Conservation (phyloP, 2,113 vertebrate species). For the Rafetus swinhoei region DNA sequence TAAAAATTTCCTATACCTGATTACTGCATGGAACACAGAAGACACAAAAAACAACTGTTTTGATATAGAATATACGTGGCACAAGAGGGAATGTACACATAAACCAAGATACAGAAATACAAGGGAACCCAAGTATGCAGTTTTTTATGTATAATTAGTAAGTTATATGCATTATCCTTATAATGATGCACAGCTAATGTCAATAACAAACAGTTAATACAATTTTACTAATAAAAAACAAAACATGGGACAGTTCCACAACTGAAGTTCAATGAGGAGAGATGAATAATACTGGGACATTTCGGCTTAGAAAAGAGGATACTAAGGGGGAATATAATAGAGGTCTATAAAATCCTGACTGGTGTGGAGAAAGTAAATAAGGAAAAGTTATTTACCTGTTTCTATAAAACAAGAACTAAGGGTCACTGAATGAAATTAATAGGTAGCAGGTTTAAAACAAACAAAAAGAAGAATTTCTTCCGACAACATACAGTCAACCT, state of each 20-base stretch:
- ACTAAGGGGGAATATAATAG: too few species aligned
- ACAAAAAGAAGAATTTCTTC: too few species aligned
- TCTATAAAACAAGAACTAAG: too few species aligned
- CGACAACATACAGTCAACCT: too few species aligned
- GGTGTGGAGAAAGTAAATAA: too few species aligned
- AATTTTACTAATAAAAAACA: background rate
- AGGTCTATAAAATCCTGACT: too few species aligned
- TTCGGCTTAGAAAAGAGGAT: too few species aligned
- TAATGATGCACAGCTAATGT: background rate
- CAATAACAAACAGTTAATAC: background rate
- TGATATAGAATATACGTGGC: background rate
- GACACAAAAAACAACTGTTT: constrained; percentile 5
- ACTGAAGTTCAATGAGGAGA: background rate
- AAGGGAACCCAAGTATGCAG: background rate
- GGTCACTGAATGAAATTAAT: too few species aligned
- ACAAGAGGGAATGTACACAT: background rate
- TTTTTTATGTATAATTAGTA: background rate
- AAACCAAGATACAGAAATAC: background rate
- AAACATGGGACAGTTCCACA: background rate
- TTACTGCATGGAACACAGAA: background rate
- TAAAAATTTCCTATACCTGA: background rate
- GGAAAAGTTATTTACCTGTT: too few species aligned
- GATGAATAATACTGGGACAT: too few species aligned
- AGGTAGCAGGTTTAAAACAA: too few species aligned
- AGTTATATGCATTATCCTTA: background rate